phyloP scores from a whole-genome alignment of 2,888 invertebrate genomes.

The Peribatodes rhomboidaria region DNA sequence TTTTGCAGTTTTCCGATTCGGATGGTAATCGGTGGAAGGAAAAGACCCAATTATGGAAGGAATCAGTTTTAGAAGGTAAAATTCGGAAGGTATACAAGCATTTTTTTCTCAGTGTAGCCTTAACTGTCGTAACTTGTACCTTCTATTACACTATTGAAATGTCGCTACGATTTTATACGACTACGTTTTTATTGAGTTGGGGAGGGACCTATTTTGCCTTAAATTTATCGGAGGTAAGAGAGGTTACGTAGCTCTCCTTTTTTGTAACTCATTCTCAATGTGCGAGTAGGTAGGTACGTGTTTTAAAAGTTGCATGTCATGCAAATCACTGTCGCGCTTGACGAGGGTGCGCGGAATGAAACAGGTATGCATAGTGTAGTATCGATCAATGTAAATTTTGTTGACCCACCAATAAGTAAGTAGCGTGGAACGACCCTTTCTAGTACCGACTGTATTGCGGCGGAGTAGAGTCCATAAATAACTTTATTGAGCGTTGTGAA shows the following conservation, averaged over 20 bases:
- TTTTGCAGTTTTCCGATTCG: no score
- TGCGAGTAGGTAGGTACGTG: neutral
- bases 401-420: slow-evolving; percentile 38
- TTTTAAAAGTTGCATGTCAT: slow-evolving; percentile 17
- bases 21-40: no score
- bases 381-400: slow-evolving; percentile 35
- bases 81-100: no score
- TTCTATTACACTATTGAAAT: slow-evolving; percentile 50
- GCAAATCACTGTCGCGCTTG: slow-evolving; percentile 18
- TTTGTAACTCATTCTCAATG: neutral
- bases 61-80: no score
- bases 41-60: no score
- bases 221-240: slow-evolving; percentile 9
- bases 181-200: slow-evolving; percentile 39
- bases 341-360: slow-evolving; percentile 5
- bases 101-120: no score
- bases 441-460: slow-evolving; percentile 44
- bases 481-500: slow-evolving; percentile 58
- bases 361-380: slow-evolving; percentile 11
- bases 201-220: slow-evolving; percentile 16
- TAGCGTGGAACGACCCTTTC: slow-evolving; percentile 19
- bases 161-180: slow-evolving; percentile 44
- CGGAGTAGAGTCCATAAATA: slow-evolving; percentile 47
- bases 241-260: slow-evolving; percentile 12
- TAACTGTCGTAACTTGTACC: slow-evolving; percentile 52